Evolutionary conservation across 2,113 vertebrate species (phyloP).

Genomic region (Sula dactylatra): DNA sequence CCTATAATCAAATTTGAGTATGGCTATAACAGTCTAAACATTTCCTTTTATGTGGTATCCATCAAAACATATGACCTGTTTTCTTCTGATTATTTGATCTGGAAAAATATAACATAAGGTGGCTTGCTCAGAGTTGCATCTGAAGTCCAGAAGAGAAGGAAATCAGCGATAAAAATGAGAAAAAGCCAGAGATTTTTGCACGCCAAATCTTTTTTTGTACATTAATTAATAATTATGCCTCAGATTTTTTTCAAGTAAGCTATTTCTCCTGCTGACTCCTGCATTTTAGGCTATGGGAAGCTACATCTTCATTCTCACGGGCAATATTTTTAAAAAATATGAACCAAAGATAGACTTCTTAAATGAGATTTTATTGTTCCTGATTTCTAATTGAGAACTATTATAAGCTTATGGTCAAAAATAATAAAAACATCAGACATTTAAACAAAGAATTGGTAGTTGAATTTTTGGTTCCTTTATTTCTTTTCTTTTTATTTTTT

Average conservation of each 20-base stretch:
- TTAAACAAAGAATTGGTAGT: not conserved
- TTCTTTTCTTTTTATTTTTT: no score
- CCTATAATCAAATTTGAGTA: not conserved
- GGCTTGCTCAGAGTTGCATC: not conserved
- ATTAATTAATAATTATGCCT: conserved; percentile 44
- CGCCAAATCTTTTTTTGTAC: not conserved
- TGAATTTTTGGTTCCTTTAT: not conserved
- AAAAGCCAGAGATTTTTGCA: not conserved
- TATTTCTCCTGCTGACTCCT: conserved; percentile 47
- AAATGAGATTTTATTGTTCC: not conserved
- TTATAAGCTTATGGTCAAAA: not conserved
- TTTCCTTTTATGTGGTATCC: not conserved
- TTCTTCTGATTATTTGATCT: not conserved
- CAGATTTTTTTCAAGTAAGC: not conserved
- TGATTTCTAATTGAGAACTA: not conserved
- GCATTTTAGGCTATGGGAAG: not conserved
- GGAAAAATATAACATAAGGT: not conserved
- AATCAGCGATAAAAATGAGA: not conserved
- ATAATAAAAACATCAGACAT: not conserved
- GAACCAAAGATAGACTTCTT: not conserved
- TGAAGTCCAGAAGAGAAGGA: not conserved
- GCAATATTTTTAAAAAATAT: not conserved
- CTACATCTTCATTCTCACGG: conserved; percentile 19
- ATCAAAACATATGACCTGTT: not conserved
- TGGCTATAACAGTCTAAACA: not conserved